Evolutionary conservation across 1,140 invertebrate genomes (phyloP), one percentile per base, ranked within the genome.

Genomic region (Sipha flava): DNA sequence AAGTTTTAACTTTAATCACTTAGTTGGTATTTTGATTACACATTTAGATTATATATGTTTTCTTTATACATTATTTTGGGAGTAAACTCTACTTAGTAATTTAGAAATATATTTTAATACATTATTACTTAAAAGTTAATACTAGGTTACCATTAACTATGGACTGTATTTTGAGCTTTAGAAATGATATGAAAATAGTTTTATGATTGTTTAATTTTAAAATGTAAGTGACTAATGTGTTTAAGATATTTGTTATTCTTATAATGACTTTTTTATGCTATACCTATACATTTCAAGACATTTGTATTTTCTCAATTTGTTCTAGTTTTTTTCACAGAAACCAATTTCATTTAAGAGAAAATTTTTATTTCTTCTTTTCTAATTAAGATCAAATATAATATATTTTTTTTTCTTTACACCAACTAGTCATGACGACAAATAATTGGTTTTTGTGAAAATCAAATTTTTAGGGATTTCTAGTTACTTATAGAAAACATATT

Each of bases 81-180:
- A 2, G 2, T 45, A 68, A n/a, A 70, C 3, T 66, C n/a, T 70
- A 47, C 43, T 70, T 70, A 70, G 18, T 45, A 47, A 70, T 45
- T 70, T 70, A 70, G 7, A 45, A 45, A 47, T 70, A 10, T 43
- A 26, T 43, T 23, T 66, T 66, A 66, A 52, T 52, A 52, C 23
- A 23, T 31, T 0, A 29, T 29, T 68, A 68, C 40, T 45, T 70
- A 29, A 18, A 70, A 26, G 12, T 70, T 70, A 12, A n/a, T 70
- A 70, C 29, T 75, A 75, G 70, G 70, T 75, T 75, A 75, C 31
- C 47, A 34, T 75, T 52, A 49, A 75, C 37, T 40, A 66, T 75
- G 49, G 70, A 54, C 70, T 75, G 70, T 54, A 23, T 54, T 31
- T 54, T 75, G 70, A 75, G 70, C 47, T 75, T 75, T 75, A 75